Base-by-base conservation (phyloP, 1,140 invertebrate species). In the Yoshiicerus persimilis region DNA sequence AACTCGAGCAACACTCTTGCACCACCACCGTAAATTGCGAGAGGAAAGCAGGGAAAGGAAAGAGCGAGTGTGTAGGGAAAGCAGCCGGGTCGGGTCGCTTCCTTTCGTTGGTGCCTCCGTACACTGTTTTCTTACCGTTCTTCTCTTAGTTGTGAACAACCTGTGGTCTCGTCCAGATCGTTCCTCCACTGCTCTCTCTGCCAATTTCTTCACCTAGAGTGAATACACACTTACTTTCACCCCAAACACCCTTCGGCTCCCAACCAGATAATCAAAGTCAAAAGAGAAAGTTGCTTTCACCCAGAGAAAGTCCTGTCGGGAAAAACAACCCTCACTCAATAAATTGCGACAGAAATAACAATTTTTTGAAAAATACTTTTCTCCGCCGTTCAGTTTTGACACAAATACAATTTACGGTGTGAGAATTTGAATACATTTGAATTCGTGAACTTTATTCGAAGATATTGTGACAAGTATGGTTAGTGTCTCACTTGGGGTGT, bases 111-210 rank as follows among this genome's bases (percentile, higher is more conserved):
- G 47, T 64, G 47, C 84, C 56, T 86, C 56, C 56, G 8, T 64
- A 66, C 84, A 86, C 47, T 86, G 38, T 25, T 64, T 77, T 25
- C 34, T 41, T 27, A 41, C 36, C 32, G 32, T 47, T n/a, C 36
- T 47, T 39, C n/a, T 84, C 23, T 62, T 83, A 88, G 87, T 88
- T 86, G 87, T 80, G 70, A 88, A 80, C 87, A 88, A 86, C 87
- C 84, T 88, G 87, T 86, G 87, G 87, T 88, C 47, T 56, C 47
- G 47, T 56, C 47, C 84, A 86, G 87, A 66, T 86, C 87, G 85
- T 80, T 88, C 25, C 32, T 38, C 34, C 32, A 20, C 23, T 36
- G 39, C 23, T 20, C 30, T 84, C 64, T 62, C 36, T 56, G 13
- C 13, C 23, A 41, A 41, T 20, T 38, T 87, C 86, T 32, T n/a